These are phyloP conservation scores for Pinna nobilis DNA, from an alignment of 1,140 invertebrate genomes.

Conservation along the genomic window DNA sequence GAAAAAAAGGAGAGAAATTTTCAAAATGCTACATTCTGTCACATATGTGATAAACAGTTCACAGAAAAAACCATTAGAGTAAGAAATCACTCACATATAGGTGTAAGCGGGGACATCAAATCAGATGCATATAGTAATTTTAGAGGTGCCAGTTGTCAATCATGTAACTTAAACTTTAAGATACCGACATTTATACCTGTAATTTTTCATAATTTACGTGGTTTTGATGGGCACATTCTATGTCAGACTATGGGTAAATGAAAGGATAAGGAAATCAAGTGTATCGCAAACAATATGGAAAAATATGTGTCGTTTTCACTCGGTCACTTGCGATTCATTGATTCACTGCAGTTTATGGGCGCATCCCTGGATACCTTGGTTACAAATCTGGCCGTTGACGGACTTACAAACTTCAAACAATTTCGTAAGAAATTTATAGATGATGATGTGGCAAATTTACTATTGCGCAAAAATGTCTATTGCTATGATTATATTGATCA, in stretches of 20 bases:
- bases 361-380: constrained; percentile 23
- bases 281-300: constrained; percentile 73
- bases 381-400: constrained; percentile 19
- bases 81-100: constrained; percentile 23
- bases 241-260: constrained; percentile 60
- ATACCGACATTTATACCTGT: constrained; percentile 17
- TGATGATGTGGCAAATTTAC: constrained; percentile 20
- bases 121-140: constrained; percentile 21
- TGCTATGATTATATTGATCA: constrained; percentile 1
- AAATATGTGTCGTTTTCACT: constrained; percentile 43
- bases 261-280: constrained; percentile 55
- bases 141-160: constrained; percentile 21
- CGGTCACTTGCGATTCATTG: constrained; percentile 25
- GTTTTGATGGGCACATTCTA: constrained; percentile 71
- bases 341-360: constrained; percentile 29
- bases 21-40: constrained; percentile 7
- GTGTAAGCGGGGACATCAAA: constrained; percentile 12
- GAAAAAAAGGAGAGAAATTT: constrained; percentile 8
- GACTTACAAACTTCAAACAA: constrained; percentile 27
- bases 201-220: constrained; percentile 70
- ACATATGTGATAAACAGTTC: constrained; percentile 21
- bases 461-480: constrained; percentile 34
- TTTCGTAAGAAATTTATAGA: constrained; percentile 20
- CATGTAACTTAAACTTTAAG: constrained; percentile 22
- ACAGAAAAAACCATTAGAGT: constrained; percentile 15